Percentiles rank a stretch among this genome's conserved stretches.
phyloP scores from a whole-genome alignment of 2,888 invertebrate genomes.

The Caradrina clavipalpis region DNA sequence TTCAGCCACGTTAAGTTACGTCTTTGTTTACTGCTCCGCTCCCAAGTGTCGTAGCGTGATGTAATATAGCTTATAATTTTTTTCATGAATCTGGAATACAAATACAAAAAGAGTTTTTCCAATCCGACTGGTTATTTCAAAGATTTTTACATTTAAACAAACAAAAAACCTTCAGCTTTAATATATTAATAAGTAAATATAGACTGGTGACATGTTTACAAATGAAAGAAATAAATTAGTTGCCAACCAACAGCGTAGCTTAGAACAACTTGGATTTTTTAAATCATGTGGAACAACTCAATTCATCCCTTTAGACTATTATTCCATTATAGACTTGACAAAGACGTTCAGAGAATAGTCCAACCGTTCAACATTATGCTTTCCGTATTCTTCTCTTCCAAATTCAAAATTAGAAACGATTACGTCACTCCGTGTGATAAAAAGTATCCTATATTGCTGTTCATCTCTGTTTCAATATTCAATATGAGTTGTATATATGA shows the following conservation, averaged over 20 bases:
- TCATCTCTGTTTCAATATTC: neutral
- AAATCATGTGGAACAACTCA: neutral
- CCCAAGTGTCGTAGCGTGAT: no score
- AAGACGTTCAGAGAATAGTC: slow-evolving; percentile 1
- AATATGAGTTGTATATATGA: no score
- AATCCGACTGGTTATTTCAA: no score
- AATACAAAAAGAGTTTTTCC: no score
- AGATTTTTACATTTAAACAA: no score
- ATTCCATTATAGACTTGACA: slow-evolving; percentile 6
- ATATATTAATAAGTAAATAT: no score
- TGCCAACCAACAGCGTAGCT: neutral
- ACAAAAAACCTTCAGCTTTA: no score
- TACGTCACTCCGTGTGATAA: slow-evolving; percentile 11
- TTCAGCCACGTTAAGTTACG: no score
- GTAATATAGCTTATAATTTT: no score
- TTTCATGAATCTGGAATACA: no score
- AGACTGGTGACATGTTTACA: neutral
- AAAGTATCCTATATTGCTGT: neutral
- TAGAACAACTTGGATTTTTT: neutral
- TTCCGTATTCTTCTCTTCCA: neutral
- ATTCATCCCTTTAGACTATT: neutral
- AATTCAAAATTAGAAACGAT: slow-evolving; percentile 18
- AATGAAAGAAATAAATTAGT: neutral
- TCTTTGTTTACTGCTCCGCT: no score
- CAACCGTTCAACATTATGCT: slow-evolving; percentile 16